phyloP scores from a whole-genome alignment of 2,797 vertebrate genomes.

The Pipistrellus pipistrellus region DNA sequence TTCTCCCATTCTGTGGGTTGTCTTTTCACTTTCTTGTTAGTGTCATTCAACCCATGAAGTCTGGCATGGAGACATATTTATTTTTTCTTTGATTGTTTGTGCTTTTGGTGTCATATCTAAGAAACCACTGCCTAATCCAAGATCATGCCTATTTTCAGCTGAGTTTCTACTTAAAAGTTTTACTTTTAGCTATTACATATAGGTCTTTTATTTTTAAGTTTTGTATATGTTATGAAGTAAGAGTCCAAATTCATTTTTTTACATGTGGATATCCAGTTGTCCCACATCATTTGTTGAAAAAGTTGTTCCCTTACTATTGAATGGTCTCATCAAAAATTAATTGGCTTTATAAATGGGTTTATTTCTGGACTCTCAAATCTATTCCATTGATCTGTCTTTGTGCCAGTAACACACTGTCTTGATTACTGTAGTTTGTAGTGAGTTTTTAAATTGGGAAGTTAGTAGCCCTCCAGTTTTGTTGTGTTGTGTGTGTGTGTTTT shows the following conservation, averaged over 20 bases:
- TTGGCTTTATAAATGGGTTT: not conserved
- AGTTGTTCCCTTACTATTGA: not conserved
- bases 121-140: not conserved
- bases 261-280: not conserved
- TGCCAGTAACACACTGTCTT: not conserved
- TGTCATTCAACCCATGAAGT: not conserved
- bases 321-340: not conserved
- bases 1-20: not conserved
- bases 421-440: not conserved
- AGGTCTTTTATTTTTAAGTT: slow-evolving; percentile 20
- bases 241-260: not conserved
- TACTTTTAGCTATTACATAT: not conserved
- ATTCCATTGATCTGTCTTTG: not conserved
- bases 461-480: not conserved
- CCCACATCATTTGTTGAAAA: slow-evolving; percentile 3
- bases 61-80: not conserved
- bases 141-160: not conserved
- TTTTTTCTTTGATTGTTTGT: slow-evolving; percentile 4
- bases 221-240: not conserved
- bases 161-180: not conserved
- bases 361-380: not conserved
- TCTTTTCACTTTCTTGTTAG: not conserved
- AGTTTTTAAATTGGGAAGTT: not conserved
- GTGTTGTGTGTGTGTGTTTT: not conserved
- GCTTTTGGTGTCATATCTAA: not conserved